Evolutionary conservation across 2,797 vertebrate species (phyloP).

Genomic region (Megaceryle alcyon): DNA sequence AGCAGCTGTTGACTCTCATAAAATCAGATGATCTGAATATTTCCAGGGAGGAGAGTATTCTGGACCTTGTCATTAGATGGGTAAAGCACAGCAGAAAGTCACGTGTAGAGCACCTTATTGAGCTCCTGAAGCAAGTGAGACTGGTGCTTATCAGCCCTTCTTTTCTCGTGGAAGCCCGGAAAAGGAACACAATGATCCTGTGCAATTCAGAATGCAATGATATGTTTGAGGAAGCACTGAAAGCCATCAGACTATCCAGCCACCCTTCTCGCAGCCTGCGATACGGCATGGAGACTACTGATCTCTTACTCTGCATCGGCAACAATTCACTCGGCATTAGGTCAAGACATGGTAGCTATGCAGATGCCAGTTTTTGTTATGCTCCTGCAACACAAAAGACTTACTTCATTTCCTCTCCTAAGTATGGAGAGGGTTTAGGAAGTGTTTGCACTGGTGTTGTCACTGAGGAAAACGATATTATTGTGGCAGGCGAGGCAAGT

Average conservation of each 20-base stretch:
- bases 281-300: slow-evolving; percentile 97
- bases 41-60: slow-evolving; percentile 91
- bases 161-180: slow-evolving; percentile 86
- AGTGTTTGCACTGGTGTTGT: slow-evolving; percentile 90
- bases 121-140: slow-evolving; percentile 92
- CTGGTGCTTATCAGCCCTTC: slow-evolving; percentile 86
- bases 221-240: slow-evolving; percentile 87
- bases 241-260: slow-evolving; percentile 79
- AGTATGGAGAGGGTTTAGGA: slow-evolving; percentile 91
- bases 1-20: slow-evolving; percentile 89
- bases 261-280: slow-evolving; percentile 85
- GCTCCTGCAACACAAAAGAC: slow-evolving; percentile 86
- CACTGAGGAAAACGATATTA: slow-evolving; percentile 88
- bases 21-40: slow-evolving; percentile 94
- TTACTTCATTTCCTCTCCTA: slow-evolving; percentile 93
- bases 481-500: slow-evolving; percentile 92
- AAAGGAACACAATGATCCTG: slow-evolving; percentile 88
- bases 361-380: slow-evolving; percentile 92
- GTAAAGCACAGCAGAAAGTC: slow-evolving; percentile 83
- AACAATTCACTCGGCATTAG: slow-evolving; percentile 91
- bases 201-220: slow-evolving; percentile 87
- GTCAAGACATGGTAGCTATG: slow-evolving; percentile 87
- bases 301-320: slow-evolving; percentile 92
- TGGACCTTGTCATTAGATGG: slow-evolving; percentile 94
- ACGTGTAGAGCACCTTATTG: slow-evolving; percentile 83